These are phyloP conservation scores for Dermatemys mawii DNA, from an alignment of 2,113 vertebrate genomes.

Conservation along the genomic window DNA sequence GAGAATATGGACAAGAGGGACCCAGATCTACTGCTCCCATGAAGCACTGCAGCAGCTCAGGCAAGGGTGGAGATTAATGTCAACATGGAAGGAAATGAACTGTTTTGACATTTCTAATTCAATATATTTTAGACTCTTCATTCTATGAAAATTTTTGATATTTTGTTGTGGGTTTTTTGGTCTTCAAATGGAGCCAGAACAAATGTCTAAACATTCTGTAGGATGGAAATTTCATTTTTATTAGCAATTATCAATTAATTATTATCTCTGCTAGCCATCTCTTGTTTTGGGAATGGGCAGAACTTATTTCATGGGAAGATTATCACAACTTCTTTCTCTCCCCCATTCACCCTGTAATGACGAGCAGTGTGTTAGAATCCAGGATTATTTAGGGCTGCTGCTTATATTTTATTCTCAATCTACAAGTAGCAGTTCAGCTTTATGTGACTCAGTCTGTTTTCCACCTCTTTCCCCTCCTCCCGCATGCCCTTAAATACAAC, in stretches of 20 bases:
- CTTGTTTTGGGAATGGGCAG: not conserved
- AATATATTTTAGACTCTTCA: conserved; percentile 22
- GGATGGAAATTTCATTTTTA: conserved; percentile 30
- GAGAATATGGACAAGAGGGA: not conserved
- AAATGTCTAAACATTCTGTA: conserved; percentile 34
- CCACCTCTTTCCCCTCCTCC: not conserved
- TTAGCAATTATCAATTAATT: not conserved
- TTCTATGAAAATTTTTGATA: conserved; percentile 15
- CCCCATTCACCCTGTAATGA: conserved; percentile 17
- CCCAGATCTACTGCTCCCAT: not conserved
- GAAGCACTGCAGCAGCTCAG: not conserved
- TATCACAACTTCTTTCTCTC: conserved; percentile 16
- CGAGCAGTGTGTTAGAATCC: conserved; percentile 25
- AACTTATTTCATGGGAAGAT: conserved; percentile 16
- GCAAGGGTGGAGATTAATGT: not conserved
- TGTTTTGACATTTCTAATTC: conserved; percentile 4
- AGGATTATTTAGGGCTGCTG: not conserved
- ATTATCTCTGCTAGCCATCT: not conserved
- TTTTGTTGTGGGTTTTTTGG: not conserved
- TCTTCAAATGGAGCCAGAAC: not conserved
- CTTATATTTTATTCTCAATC: conserved; percentile 18
- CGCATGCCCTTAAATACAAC: conserved; percentile 4
- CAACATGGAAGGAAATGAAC: not conserved
- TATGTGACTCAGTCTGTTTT: not conserved
- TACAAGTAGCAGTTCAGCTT: not conserved